Evolutionary conservation across 92 coral and sea anemone species (phyloP), one percentile per base, ranked within the genome.

Genomic region (Phenganax subtilis): DNA sequence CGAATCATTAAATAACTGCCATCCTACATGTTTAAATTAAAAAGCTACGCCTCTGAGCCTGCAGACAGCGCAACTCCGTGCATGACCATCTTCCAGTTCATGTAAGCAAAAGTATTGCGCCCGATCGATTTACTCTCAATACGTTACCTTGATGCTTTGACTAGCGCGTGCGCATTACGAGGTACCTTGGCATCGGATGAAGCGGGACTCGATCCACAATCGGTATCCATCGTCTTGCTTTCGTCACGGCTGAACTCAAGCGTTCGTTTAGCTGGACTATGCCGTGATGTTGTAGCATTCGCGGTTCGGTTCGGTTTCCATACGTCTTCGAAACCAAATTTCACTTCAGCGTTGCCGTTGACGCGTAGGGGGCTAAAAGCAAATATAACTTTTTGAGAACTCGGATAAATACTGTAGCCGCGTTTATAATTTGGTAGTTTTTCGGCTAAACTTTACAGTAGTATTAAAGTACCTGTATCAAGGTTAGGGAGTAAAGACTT

Each of bases 301-400:
- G 85, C 77, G 2, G 65, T 16, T 9, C 99, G 77, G 96, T 96
- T 96, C 8, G 99, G 99, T 74, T 92, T 86, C 99, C 99, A 96
- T 14, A 97, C 84, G 57, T 90, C 90, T 54, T 96, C 99, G 85
- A 96, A 96, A 76, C 99, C 99, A 86, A 96, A 96, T 79, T 96
- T 97, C 71, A 93, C 93, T 60, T 89, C 75, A 51, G 92, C 92
- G 71, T 93, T 90, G 71, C 88, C 99, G 82, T 92, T 91, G 83
- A 96, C 85, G 86, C 90, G 92, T 84, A 93, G 90, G 55, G 99
- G 99, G 83, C 99, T 96, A 87, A 77, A 80, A 72, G 25, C 84
- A 52, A 54, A 15, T 44, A 17, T 65, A 44, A 65, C 27, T 65
- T 65, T 11, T 10, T 28, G 71, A 17, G n/a, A 17, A 0, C 10